Evolutionary conservation across 2,888 invertebrate genomes (phyloP), one percentile per base, ranked within the genome.

Genomic region (Tetramorium bicarinatum): DNA sequence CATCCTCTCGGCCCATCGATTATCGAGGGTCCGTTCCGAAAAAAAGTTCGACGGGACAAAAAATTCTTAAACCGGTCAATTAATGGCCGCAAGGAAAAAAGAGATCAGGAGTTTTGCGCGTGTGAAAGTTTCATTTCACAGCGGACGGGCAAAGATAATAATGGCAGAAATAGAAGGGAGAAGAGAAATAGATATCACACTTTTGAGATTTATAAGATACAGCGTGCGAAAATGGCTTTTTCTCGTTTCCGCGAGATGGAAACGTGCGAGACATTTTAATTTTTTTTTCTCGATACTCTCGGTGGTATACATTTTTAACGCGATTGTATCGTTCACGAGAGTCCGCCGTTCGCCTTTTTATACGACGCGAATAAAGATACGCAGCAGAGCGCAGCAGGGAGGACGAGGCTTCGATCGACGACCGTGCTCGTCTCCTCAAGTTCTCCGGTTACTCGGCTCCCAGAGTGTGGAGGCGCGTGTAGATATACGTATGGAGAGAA

Each of bases 91-190:
- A 66, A 49, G 47, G 49, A 59, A 56, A 25, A 41, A 13, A n/a
- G 47, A 34, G 77, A 75, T 52, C 69, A 34, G 69, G 52, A 34
- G n/a, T 76, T 88, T 87, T 83, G 87, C 90, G 90, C 92, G 91
- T 91, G 91, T 91, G 93, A 93, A 92, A 93, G 91, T 91, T 89
- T 86, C 89, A 93, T 93, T 93, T 93, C 93, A 92, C 93, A 92
- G 92, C 91, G 92, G 88, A 87, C 86, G 91, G 85, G 90, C 91
- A 91, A 87, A 91, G 89, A 93, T 92, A 93, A 93, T 92, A 85
- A 85, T 54, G 44, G 64, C 34, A 56, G 75, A 52, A 49, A 59
- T 18, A 64, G 67, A 83, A 44, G 41, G 54, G 41, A 44, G 49
- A 47, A 38, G 25, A 15, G 54, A 62, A 89, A 74, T 69, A 67